phyloP scores from a whole-genome alignment of 1,140 invertebrate species.

The Wasmannia auropunctata region DNA sequence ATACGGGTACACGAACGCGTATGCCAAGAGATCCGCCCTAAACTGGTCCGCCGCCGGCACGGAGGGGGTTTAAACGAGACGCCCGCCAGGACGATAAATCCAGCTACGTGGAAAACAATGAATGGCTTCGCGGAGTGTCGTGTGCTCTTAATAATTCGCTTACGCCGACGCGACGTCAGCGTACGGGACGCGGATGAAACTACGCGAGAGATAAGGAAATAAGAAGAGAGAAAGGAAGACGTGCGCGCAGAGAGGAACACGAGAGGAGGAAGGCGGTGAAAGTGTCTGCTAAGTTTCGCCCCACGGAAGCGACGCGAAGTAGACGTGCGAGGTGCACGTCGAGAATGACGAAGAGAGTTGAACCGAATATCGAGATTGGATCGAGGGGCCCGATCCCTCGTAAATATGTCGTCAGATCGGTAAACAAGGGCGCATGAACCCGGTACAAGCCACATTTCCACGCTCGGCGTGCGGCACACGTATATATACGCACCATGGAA shows the following conservation, averaged over 20 bases:
- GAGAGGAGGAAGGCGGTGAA: neutral
- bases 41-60: slow-evolving; percentile 56
- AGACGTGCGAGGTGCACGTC: neutral
- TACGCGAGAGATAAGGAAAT: neutral
- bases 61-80: slow-evolving; percentile 44
- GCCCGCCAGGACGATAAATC: slow-evolving; percentile 59
- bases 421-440: slow-evolving; percentile 71
- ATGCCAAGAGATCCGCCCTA: slow-evolving; percentile 59
- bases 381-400: slow-evolving; percentile 58
- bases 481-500: slow-evolving; percentile 9
- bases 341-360: slow-evolving; percentile 14
- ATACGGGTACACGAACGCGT: slow-evolving; percentile 45
- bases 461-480: slow-evolving; percentile 2
- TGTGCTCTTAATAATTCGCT: slow-evolving; percentile 50
- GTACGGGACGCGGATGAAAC: neutral
- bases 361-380: slow-evolving; percentile 69
- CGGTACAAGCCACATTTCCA: slow-evolving; percentile 55
- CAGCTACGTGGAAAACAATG: slow-evolving; percentile 47
- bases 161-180: slow-evolving; percentile 28
- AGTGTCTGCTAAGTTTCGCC: slow-evolving; percentile 35
- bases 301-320: neutral
- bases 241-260: neutral
- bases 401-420: slow-evolving; percentile 72
- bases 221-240: neutral
- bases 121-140: slow-evolving; percentile 5